A percentile compares a stretch with the other conserved stretches of the same genome.
These are phyloP conservation scores for Germaria angustata DNA, from an alignment of 2,888 invertebrate species.

Conservation along the genomic window DNA sequence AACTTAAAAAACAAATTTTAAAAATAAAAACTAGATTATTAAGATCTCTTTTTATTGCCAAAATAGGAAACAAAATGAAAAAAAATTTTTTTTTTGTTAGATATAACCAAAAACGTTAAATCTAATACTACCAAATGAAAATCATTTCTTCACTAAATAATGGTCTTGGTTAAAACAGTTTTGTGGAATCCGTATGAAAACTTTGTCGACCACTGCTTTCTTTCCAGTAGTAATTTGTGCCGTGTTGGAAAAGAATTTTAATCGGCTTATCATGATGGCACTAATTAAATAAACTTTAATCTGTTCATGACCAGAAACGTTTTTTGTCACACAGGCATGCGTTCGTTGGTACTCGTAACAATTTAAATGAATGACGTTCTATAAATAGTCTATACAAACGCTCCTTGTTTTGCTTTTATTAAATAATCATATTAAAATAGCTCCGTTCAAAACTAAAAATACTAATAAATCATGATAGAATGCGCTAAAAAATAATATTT, in stretches of 20 bases:
- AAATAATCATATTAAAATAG: not conserved
- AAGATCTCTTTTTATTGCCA: too few relatives aligned
- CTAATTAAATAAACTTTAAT: slow-evolving; percentile 60
- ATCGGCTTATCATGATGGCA: slow-evolving; percentile 46
- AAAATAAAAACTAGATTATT: too few relatives aligned
- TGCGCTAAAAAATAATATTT: too few relatives aligned
- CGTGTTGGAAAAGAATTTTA: slow-evolving; percentile 45
- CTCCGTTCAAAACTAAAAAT: not conserved
- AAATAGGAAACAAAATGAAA: too few relatives aligned
- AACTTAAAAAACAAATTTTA: too few relatives aligned
- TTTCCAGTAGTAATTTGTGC: not conserved
- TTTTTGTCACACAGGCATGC: not conserved
- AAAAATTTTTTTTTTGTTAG: too few relatives aligned
- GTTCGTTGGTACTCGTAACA: slow-evolving; percentile 14
- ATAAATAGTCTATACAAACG: too few relatives aligned
- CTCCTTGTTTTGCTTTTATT: not conserved
- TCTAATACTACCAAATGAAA: too few relatives aligned
- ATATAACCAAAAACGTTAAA: too few relatives aligned
- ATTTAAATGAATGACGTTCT: slow-evolving; percentile 5
- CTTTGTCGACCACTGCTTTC: not conserved
- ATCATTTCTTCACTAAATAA: too few relatives aligned
- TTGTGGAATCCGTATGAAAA: not conserved
- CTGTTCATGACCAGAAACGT: not conserved
- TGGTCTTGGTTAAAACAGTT: too few relatives aligned
- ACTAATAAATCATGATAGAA: too few relatives aligned